These are phyloP conservation scores for Plagodis pulveraria DNA, from an alignment of 2,888 invertebrate species.

Conservation along the genomic window DNA sequence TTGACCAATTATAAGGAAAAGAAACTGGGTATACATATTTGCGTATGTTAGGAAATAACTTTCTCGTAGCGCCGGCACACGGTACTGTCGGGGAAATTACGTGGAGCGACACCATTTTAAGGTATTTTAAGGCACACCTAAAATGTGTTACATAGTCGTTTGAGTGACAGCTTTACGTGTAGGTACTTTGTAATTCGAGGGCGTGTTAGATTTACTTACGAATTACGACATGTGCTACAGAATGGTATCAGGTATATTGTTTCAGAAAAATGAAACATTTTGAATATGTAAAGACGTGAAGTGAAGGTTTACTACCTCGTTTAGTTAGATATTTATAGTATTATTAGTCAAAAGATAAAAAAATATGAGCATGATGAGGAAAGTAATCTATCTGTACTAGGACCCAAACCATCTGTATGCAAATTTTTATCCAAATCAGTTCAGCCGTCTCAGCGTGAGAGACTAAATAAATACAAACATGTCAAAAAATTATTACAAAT, in stretches of 20 bases:
- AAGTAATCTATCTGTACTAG: too few species aligned
- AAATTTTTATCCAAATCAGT: too few species aligned
- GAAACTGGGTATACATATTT: constrained; percentile 2
- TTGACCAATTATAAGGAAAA: too few species aligned
- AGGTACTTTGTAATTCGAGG: constrained; percentile 49
- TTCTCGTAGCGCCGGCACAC: constrained; percentile 39
- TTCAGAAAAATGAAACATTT: constrained; percentile 4
- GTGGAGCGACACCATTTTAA: constrained; percentile 56
- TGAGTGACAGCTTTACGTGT: constrained; percentile 55
- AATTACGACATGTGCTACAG: not conserved
- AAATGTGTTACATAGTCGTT: constrained; percentile 59
- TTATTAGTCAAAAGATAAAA: too few species aligned
- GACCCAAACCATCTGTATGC: too few species aligned
- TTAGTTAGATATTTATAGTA: too few species aligned
- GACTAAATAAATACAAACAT: too few species aligned
- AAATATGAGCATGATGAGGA: too few species aligned
- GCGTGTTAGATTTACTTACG: constrained; percentile 28
- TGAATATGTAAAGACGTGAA: not conserved
- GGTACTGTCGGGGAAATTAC: constrained; percentile 54
- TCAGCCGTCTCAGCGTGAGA: too few species aligned
- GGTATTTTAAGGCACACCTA: constrained; percentile 55
- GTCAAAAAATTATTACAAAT: too few species aligned
- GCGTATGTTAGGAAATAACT: constrained; percentile 43
- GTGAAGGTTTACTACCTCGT: not conserved
- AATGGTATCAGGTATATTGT: constrained; percentile 2